Percentiles rank a stretch among this genome's conserved stretches.
Conservation (phyloP, 1,140 invertebrate species). For the Drosophila ohnishii region DNA sequence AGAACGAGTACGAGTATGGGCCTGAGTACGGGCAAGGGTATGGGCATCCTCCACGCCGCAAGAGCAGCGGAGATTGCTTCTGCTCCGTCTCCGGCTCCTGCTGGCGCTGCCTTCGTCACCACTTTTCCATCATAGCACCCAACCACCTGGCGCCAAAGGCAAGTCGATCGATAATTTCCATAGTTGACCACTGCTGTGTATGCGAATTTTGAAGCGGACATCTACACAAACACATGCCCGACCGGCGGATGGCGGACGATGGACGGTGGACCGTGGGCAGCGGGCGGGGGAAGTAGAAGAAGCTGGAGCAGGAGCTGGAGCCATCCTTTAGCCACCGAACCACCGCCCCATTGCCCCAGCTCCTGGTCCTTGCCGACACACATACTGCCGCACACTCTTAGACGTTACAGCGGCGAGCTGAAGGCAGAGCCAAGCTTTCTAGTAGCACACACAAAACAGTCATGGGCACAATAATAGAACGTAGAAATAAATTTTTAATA, state of each 20-base stretch:
- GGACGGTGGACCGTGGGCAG: slow-evolving; percentile 25
- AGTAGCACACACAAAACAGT: slow-evolving; percentile 50
- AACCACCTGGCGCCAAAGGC: slow-evolving; percentile 82
- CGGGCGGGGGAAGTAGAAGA: slow-evolving; percentile 3
- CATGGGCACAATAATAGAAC: slow-evolving; percentile 4
- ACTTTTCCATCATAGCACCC: slow-evolving; percentile 78
- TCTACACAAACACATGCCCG: slow-evolving; percentile 72
- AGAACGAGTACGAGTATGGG: slow-evolving; percentile 10
- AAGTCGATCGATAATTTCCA: slow-evolving; percentile 83
- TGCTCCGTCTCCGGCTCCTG: slow-evolving; percentile 43
- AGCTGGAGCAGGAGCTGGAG: slow-evolving; percentile 28
- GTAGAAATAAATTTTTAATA: neutral
- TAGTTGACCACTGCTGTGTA: slow-evolving; percentile 83
- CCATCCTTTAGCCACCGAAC: slow-evolving; percentile 62
- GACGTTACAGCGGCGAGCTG: slow-evolving; percentile 66
- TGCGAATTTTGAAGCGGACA: slow-evolving; percentile 83
- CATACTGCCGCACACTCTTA: slow-evolving; percentile 63
- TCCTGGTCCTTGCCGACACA: slow-evolving; percentile 21
- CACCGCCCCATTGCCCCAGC: slow-evolving; percentile 24
- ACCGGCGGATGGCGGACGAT: slow-evolving; percentile 34
- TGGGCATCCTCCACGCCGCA: slow-evolving; percentile 11
- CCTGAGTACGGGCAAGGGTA: slow-evolving; percentile 28
- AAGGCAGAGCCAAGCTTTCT: slow-evolving; percentile 73
- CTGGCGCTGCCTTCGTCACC: slow-evolving; percentile 69
- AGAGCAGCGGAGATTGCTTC: slow-evolving; percentile 78